These are phyloP conservation scores for Leptopilina myrica DNA, from an alignment of 2,888 invertebrate genomes.

Conservation along the genomic window DNA sequence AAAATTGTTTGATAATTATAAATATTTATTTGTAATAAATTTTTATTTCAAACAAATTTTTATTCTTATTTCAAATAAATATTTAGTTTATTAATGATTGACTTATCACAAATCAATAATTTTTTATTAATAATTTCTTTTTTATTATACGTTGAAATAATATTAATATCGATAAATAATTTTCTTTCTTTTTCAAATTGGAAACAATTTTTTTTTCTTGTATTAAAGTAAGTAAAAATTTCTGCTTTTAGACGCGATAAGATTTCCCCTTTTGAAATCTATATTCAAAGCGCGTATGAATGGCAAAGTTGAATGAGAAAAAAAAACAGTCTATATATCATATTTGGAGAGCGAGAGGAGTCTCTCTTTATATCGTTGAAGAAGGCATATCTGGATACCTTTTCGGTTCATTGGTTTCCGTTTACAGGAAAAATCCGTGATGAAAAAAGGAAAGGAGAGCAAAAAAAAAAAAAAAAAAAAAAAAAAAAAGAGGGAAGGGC, in stretches of 20 bases:
- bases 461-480: too few species aligned
- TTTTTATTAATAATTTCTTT: too few species aligned
- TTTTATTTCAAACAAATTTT: too few species aligned
- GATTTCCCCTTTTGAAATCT: background rate
- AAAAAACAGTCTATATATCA: background rate
- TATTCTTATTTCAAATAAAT: too few species aligned
- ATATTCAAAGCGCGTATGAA: constrained; percentile 1
- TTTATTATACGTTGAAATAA: too few species aligned
- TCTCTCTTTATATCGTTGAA: constrained; percentile 25
- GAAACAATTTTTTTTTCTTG: background rate
- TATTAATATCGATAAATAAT: too few species aligned
- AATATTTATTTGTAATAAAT: too few species aligned
- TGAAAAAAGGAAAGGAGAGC: constrained; percentile 19
- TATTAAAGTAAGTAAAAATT: background rate
- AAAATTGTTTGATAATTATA: too few species aligned
- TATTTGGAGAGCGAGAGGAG: background rate
- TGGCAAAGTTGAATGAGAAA: background rate
- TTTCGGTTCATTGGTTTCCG: constrained; percentile 48
- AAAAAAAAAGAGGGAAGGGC: background rate
- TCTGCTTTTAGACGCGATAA: background rate
- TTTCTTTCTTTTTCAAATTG: background rate
- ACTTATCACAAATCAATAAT: too few species aligned
- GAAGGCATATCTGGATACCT: constrained; percentile 45
- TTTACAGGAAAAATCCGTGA: constrained; percentile 41
- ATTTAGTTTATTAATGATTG: too few species aligned